These are phyloP conservation scores for Empidonax traillii DNA, from an alignment of 2,113 vertebrate genomes.

Conservation along the genomic window DNA sequence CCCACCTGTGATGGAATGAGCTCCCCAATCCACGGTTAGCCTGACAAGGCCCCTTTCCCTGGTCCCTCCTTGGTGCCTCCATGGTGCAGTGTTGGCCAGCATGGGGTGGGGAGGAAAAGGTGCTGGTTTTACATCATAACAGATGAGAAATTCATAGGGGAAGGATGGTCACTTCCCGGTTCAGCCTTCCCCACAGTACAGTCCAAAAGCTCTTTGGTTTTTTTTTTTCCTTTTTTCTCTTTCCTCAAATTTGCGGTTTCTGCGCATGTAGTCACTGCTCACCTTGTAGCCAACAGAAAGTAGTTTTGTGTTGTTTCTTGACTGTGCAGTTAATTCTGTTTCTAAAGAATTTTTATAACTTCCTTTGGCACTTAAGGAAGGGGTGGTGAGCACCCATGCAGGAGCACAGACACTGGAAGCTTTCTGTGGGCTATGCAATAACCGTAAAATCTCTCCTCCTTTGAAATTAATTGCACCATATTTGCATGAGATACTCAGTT, in stretches of 20 bases:
- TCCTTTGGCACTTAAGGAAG: background rate
- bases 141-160: fast-evolving
- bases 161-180: fast-evolving
- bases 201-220: background rate
- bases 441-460: background rate
- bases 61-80: background rate
- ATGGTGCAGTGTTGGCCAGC: background rate
- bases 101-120: background rate
- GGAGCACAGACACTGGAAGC: background rate
- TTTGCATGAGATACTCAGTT: background rate
- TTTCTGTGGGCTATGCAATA: background rate
- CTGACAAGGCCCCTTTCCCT: background rate
- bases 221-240: background rate
- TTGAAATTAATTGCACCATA: background rate
- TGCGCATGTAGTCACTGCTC: background rate
- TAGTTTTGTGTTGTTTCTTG: background rate
- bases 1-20: background rate
- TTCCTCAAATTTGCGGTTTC: background rate
- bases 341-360: background rate
- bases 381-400: background rate
- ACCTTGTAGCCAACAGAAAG: background rate
- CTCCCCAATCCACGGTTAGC: fast-evolving
- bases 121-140: background rate
- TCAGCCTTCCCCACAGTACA: background rate
- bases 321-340: background rate